Evolutionary conservation across 2,888 invertebrate genomes (phyloP), one percentile per base, ranked within the genome.

Genomic region (Xylocampa areola): DNA sequence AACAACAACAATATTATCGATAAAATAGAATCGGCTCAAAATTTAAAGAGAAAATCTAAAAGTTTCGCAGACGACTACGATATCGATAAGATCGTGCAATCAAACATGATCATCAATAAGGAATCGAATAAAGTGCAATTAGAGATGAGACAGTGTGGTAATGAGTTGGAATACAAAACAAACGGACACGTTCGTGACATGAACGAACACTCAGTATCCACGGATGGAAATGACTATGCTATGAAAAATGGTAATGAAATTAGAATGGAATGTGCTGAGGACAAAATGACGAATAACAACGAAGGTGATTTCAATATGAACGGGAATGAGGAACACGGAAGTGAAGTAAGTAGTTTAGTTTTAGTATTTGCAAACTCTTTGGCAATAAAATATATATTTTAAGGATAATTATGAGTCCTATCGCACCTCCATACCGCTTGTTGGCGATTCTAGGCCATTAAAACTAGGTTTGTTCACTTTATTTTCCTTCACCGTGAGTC

Each of bases 21-120:
- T 63, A 68, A 70, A 67, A 64, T 45, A 40, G 79, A 80, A 36
- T 43, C 68, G 2, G 75, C 81, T 14, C 71, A 82, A 19, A 82
- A 86, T 67, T 60, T 81, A 17, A 92, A 88, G 65, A 79, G 86
- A 36, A 89, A 87, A 79, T 59, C 76, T 0, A 85, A 82, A 60
- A 69, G 67, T 27, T 80, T 77, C 32, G 79, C 80, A 11, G 79
- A 81, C 43, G 79, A 80, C 54, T 87, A 87, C 29, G 81, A 84
- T 66, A 79, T 84, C 50, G 80, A 84, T 70, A 80, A 84, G 21
- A 81, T 85, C 2, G 83, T 88, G 1, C 88, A 90, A 80, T 83
- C 90, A 52, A 89, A 87, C 71, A 88, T 88, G 50, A 85, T 84
- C 64, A 85, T 87, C 62, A 88, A 88, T 69, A 90, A 88, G 40